Base-by-base conservation (phyloP, 2,797 vertebrate species). In the Enteromius thamalakanensis region DNA sequence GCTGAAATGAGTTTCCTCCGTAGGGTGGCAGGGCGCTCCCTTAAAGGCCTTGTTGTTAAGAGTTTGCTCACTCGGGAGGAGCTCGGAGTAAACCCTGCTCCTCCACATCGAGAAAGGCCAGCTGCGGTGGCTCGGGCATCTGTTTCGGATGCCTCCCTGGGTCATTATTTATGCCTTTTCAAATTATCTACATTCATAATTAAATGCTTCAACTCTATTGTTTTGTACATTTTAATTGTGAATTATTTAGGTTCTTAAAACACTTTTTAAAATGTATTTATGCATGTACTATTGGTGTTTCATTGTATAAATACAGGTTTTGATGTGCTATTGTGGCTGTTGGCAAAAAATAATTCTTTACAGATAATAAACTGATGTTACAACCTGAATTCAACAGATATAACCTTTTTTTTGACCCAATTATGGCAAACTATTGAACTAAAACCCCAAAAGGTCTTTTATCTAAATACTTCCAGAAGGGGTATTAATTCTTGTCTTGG, bases 391-490 rank as follows among this genome's bases (percentile, higher is more conserved):
- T 6, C 1, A 19, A 32, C 6, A 62, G 2, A 29, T 29, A 12
- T 62, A 23, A 29, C 58, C 5, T 17, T 65, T 37, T 67, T 69
- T 69, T 45, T 34, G 3, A 53, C 14, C n/a, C 42, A 74, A 26
- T 64, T 14, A 49, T 1, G 2, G 7, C 6, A 75, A 19, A 19
- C 12, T 32, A 40, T 34, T 67, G 21, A 68, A 60, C 34, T 21
- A 8, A 45, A 58, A 58, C 26, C 19, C n/a, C 21, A 47, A 23
- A 58, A 62, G 62, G 37, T 29, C 0, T 82, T 84, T 84, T 72
- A 84, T 84, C 62, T 68, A 45, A 69, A 58, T 80, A 49, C 71
- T 26, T 76, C 2, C 19, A 37, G 40, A 19, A 68, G 26, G 51
- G 26, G 60, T 32, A 32, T 72, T 29, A 70, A 78, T 77, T 45